A percentile compares a stretch with the other conserved stretches of the same genome.
Evolutionary conservation across 2,888 invertebrate genomes (phyloP).

Genomic region (Drosophila infuscata): DNA sequence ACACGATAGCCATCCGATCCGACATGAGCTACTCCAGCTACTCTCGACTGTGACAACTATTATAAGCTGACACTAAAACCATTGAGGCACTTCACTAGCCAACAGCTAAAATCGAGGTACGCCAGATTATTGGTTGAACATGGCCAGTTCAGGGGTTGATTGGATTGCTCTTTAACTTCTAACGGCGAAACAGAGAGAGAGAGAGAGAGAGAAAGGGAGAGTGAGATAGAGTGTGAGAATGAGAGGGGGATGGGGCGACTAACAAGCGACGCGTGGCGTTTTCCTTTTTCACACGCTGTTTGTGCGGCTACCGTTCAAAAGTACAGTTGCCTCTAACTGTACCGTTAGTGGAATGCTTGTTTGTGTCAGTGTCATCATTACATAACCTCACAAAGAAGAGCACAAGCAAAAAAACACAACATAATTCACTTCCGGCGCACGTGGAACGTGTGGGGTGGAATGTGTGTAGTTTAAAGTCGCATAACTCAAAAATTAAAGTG

Average conservation of each 20-base stretch:
- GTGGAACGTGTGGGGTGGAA: slow-evolving; percentile 34
- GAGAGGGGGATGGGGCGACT: slow-evolving; percentile 23
- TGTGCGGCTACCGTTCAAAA: slow-evolving; percentile 49
- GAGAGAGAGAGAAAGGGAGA: neutral
- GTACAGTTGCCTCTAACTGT: slow-evolving; percentile 76
- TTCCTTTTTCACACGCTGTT: slow-evolving; percentile 68
- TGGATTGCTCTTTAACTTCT: slow-evolving; percentile 69
- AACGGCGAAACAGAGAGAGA: slow-evolving; percentile 7
- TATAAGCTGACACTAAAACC: slow-evolving; percentile 78
- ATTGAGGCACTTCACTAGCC: slow-evolving; percentile 70
- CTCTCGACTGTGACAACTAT: slow-evolving; percentile 73
- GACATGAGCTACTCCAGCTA: slow-evolving; percentile 9
- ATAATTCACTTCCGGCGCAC: slow-evolving; percentile 82
- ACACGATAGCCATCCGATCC: slow-evolving; percentile 58
- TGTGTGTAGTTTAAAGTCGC: slow-evolving; percentile 73
- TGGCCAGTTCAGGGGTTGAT: slow-evolving; percentile 65
- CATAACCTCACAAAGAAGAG: slow-evolving; percentile 73
- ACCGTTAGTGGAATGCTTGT: slow-evolving; percentile 35
- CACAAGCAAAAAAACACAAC: slow-evolving; percentile 53
- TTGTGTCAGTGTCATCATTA: slow-evolving; percentile 64
- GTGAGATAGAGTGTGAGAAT: neutral
- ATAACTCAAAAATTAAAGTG: slow-evolving; percentile 84
- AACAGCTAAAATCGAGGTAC: slow-evolving; percentile 19
- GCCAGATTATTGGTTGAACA: slow-evolving; percentile 13
- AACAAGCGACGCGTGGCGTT: slow-evolving; percentile 75